Evolutionary conservation across 2,113 vertebrate genomes (phyloP), one percentile per base, ranked within the genome.

Genomic region (Mobula birostris): DNA sequence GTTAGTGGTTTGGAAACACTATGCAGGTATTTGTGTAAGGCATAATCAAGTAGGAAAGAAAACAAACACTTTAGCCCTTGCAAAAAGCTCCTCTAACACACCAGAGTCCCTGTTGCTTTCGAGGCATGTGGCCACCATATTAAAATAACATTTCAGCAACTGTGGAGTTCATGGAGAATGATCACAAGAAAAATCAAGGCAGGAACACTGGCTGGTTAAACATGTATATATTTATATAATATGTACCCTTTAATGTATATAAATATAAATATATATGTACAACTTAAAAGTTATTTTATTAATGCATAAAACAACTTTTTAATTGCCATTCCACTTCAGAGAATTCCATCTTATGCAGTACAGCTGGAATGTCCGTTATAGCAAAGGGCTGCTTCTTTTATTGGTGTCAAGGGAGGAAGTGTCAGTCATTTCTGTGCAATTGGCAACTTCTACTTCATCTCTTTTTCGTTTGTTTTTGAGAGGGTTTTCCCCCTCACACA

Each of bases 401-500:
- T 95, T 95, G 95, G 94, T 94, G 56, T 95, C 96, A 58, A 94
- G 94, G 94, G 94, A 94, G 0, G 94, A 1, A n/a, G 94, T 95
- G 11, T 96, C 95, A 83, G 96, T 36, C 0, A 94, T 95, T 40
- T 95, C 95, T 94, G 40, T 94, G 95, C 94, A 96, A 63, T 94
- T 95, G 70, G 94, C 94, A 94, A 0, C 0, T 40, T 96, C 96
- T 95, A 76, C 95, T n/a, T 96, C 95, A 48, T 97, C 97, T 94
- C 98, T 96, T 96, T 98, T 99, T 95, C 98, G 98, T 95, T 99
- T 99, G 95, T 96, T 96, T n/a, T 97, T 95, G 40, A 97, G 96
- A 4, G 96, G 96, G 94, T 94, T 94, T 94, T 97, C 96, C 61
- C 96, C 96, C 94, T 98, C 97, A 27, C 96, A 96, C 27, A 97